Conservation (phyloP, 37 sponge, comb jelly and placozoan genomes). For the Oscarella lobularis region DNA sequence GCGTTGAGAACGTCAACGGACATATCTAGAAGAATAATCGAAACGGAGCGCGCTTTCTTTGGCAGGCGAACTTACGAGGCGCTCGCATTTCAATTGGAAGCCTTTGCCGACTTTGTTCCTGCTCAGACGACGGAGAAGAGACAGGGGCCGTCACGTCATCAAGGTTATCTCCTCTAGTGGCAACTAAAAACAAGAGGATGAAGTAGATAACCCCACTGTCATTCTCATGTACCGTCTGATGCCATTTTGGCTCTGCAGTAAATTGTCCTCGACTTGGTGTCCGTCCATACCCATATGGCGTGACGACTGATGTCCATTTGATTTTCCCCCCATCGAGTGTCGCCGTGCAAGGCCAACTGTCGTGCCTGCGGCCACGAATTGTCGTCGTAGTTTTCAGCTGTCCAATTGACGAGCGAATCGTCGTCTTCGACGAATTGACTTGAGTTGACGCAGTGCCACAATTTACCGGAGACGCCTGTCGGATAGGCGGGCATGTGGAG, state of each 20-base stretch:
- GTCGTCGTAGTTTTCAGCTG: not conserved
- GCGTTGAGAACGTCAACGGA: no score
- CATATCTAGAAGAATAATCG: no score
- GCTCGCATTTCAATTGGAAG: not conserved
- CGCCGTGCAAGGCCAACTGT: not conserved
- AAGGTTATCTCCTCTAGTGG: no score
- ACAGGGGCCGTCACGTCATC: no score
- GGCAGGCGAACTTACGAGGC: not conserved
- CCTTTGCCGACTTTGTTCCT: not conserved
- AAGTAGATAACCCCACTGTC: no score
- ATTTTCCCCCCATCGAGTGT: not conserved
- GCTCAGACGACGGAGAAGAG: no score
- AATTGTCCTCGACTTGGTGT: not conserved
- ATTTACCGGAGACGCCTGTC: not conserved
- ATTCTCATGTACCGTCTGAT: not conserved
- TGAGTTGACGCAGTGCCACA: not conserved
- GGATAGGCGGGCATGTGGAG: not conserved
- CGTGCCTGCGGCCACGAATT: not conserved
- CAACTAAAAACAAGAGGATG: no score
- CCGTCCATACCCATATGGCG: not conserved
- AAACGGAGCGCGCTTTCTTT: no score
- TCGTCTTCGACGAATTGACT: not conserved
- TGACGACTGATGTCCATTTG: not conserved
- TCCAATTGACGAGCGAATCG: no score
- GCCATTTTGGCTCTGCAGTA: constrained; percentile 1